A percentile compares a stretch with the other conserved stretches of the same genome.
phyloP scores from a whole-genome alignment of 1,140 invertebrate genomes.

The Aphis gossypii region DNA sequence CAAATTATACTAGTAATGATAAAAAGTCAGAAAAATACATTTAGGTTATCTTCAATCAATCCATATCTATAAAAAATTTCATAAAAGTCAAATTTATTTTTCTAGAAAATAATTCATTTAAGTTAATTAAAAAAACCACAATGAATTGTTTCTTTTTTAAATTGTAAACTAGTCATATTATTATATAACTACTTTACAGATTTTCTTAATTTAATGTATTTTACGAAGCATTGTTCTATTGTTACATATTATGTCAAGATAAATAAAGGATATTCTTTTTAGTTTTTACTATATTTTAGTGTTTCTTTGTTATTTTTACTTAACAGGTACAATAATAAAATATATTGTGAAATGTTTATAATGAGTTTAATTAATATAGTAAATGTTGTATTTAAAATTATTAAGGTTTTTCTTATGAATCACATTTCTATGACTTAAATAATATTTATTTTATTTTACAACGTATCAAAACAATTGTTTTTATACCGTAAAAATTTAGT shows the following conservation, averaged over 20 bases:
- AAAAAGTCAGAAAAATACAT: neutral
- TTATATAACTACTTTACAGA: neutral
- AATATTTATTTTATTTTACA: neutral
- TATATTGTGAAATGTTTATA: neutral
- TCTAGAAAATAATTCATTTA: neutral
- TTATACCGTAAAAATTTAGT: neutral
- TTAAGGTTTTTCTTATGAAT: neutral
- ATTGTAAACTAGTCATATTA: neutral
- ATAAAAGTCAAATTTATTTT: neutral
- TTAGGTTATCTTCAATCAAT: neutral
- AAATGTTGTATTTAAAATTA: neutral
- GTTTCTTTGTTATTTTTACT: neutral
- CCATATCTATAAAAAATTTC: neutral
- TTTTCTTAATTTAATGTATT: neutral
- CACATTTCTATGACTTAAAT: neutral
- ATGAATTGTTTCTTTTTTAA: neutral
- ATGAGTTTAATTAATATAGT: neutral
- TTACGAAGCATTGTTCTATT: neutral
- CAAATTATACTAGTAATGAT: neutral
- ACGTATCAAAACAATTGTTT: neutral
- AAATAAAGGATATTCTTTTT: conserved; percentile 5
- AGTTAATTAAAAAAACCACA: neutral
- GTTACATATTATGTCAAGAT: neutral
- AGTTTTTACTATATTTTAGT: neutral
- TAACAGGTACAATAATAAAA: neutral